Evolutionary conservation across 2,888 invertebrate species (phyloP), one percentile per base, ranked within the genome.

Genomic region (Flexamia atlantica): DNA sequence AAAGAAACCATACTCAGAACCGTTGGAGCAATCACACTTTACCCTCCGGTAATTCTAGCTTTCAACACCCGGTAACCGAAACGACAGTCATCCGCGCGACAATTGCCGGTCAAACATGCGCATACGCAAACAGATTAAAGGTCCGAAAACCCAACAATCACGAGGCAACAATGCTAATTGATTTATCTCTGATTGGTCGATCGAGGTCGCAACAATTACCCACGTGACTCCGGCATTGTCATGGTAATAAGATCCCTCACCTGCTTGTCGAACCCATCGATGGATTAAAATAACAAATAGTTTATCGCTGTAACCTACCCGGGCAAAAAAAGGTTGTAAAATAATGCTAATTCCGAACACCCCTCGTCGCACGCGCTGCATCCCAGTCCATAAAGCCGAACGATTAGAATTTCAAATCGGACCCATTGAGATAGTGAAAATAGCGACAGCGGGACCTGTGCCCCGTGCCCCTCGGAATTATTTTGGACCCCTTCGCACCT

Each of bases 381-480:
- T 42, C 20, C 74, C 23, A 23, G 74, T 30, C 57, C 70, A 72
- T 82, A 83, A 57, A 74, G 82, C 82, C 72, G 32, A 85, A 10
- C 86, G 84, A 87, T 87, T 87, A 87, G 87, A 87, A 87, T 87
- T 87, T 87, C 86, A 87, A 87, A 87, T 87, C 86, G 86, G 86
- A 72, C 83, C 86, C 85, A 85, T 85, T 84, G 83, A 85, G 83
- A 80, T 80, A 72, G 84, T 40, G 80, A 28, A 68, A 74, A 79
- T 76, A 79, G 83, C 76, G 46, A 80, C 36, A n/a, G n/a, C n/a
- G 36, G 32, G 76, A 1, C 57, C 79, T 50, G 50, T 76, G 46
- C 50, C 82, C 82, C 57, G 82, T 83, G 82, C 74, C 82, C 82
- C 32, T 32, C 53, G 50, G 32, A 83, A 74, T 74, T 83, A 83